Evolutionary conservation across 2,888 invertebrate species (phyloP), one percentile per base, ranked within the genome.

Genomic region (Cecidostiba fungosa): DNA sequence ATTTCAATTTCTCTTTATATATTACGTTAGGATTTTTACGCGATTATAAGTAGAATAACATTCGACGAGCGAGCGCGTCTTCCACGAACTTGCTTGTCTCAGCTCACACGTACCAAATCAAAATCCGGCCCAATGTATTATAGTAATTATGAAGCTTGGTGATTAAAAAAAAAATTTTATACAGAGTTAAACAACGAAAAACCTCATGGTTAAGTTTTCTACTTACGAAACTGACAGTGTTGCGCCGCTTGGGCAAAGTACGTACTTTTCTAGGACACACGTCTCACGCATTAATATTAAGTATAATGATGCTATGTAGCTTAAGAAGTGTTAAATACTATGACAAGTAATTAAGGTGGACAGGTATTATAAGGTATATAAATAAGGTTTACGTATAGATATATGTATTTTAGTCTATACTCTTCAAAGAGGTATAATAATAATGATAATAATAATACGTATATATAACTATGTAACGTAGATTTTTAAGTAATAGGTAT

Each of bases 181-280:
- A 91, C 88, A 89, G 88, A 90, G 86, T 88, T 82, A 85, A 87
- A 85, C 87, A 90, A 90, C 88, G 89, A 88, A 89, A 90, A 91
- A 90, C 91, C 91, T 91, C 88, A 89, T 91, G 90, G 78, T 92
- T 91, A 92, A 91, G 89, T 90, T 66, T 66, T 92, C 92, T 93
- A 93, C 93, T 93, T 93, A 93, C 93, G 92, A 93, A 92, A 93
- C 90, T 92, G 93, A 93, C 91, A 92, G 91, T 92, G 92, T 92
- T 92, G 91, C 90, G 92, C 92, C 92, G 91, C 91, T 91, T 90
- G 91, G 92, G 92, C 92, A 91, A 92, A 92, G 91, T 92, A 92
- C 91, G 91, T 92, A 92, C 91, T 92, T 91, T 91, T 93, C 93
- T 93, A 93, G 92, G 92, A 92, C 93, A 93, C 91, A 93, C 92